These are phyloP conservation scores for Tetranychus piercei DNA, from an alignment of 2,888 invertebrate genomes.

Conservation along the genomic window DNA sequence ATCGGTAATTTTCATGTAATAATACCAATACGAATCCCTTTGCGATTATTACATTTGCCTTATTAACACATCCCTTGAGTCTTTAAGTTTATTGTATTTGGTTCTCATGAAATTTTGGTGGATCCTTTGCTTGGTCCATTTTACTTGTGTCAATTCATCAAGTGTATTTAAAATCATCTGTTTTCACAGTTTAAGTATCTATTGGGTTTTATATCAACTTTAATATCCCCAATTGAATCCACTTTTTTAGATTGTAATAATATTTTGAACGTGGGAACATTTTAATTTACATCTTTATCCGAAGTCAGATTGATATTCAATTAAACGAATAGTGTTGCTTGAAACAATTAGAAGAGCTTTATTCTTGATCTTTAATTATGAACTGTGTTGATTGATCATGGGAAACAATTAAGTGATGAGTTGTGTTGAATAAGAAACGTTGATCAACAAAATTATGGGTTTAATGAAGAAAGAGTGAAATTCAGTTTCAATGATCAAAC, in stretches of 20 bases:
- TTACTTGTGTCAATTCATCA: neutral
- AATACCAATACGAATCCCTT: no score
- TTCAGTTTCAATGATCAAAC: neutral
- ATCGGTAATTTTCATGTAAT: neutral
- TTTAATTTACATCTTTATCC: neutral
- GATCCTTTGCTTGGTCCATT: neutral
- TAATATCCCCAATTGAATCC: neutral
- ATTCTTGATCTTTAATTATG: no score
- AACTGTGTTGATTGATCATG: no score
- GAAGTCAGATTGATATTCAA: neutral
- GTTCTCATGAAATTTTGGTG: neutral
- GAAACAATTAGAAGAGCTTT: neutral
- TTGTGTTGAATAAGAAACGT: no score
- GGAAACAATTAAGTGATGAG: no score
- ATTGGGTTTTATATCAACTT: neutral
- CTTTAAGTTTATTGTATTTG: neutral
- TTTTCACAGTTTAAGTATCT: neutral
- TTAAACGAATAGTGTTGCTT: neutral
- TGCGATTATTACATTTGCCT: neutral
- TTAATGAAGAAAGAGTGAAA: neutral
- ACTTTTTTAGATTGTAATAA: neutral
- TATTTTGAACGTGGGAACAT: neutral
- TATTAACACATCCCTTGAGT: neutral
- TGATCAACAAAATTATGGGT: no score
- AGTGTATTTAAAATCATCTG: neutral